phyloP scores from a whole-genome alignment of 2,113 vertebrate species.

The Clinocottus analis region DNA sequence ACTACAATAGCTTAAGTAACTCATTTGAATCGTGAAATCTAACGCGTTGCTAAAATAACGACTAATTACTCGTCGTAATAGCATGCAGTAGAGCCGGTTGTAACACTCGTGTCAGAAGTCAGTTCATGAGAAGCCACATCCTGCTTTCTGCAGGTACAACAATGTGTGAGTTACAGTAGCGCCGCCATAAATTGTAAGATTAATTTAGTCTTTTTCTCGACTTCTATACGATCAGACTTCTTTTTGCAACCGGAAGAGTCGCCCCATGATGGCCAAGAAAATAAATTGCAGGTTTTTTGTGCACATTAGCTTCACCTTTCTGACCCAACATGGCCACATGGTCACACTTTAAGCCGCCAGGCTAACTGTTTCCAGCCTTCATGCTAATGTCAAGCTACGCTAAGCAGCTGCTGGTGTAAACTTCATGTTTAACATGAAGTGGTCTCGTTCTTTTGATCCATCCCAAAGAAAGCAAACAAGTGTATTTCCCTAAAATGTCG shows the following conservation, averaged over 20 bases:
- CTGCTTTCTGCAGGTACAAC: neutral
- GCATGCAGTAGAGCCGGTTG: neutral
- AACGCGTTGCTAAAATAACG: neutral
- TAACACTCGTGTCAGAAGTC: neutral
- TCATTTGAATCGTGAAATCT: neutral
- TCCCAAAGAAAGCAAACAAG: neutral
- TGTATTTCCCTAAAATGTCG: neutral
- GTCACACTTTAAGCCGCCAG: neutral
- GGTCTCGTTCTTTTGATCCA: neutral
- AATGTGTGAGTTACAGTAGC: neutral
- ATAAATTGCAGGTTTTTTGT: neutral
- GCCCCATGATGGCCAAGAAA: neutral
- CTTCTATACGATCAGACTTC: neutral
- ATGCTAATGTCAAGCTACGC: slow-evolving; percentile 3
- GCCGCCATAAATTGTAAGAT: neutral
- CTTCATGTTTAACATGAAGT: neutral
- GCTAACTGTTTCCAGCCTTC: neutral
- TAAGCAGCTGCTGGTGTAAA: neutral
- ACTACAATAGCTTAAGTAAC: neutral
- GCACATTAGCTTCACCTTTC: neutral
- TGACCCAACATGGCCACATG: neutral
- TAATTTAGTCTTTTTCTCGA: neutral
- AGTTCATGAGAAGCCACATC: neutral
- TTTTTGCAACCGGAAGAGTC: neutral
- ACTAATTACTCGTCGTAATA: neutral